phyloP scores from a whole-genome alignment of 1,140 invertebrate species.

The Drosophila burlai region DNA sequence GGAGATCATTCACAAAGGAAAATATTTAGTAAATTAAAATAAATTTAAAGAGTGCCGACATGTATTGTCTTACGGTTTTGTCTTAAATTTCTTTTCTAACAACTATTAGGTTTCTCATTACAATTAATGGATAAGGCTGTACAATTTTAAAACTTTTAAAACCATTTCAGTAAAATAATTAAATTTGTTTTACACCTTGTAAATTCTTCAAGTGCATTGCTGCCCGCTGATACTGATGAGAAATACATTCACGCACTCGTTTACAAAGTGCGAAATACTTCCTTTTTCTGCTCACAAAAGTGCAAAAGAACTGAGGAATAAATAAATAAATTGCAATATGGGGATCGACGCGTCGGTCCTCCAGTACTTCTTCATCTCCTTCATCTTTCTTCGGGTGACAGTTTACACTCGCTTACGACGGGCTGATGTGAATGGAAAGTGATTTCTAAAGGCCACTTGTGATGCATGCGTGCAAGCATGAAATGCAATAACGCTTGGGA shows the following conservation, averaged over 20 bases:
- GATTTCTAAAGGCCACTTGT: constrained; percentile 49
- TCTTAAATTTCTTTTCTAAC: background rate
- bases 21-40: background rate
- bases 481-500: constrained; percentile 46
- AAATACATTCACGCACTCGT: constrained; percentile 29
- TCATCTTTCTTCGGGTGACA: constrained; percentile 32
- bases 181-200: no score
- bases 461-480: constrained; percentile 35
- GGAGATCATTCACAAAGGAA: background rate
- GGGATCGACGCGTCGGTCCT: constrained; percentile 20
- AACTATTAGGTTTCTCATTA: background rate
- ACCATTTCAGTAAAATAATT: no score
- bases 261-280: constrained; percentile 50
- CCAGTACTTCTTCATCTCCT: constrained; percentile 16
- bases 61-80: background rate
- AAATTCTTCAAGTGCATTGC: constrained; percentile 17
- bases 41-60: background rate
- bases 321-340: constrained; percentile 49
- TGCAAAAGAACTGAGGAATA: constrained; percentile 27
- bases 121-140: background rate
- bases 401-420: constrained; percentile 44
- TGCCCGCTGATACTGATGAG: constrained; percentile 36
- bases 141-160: no score
- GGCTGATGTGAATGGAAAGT: constrained; percentile 38
- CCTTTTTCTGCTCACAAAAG: constrained; percentile 34